Evolutionary conservation across 1,140 invertebrate species (phyloP).

Genomic region (Saccostrea cuccullata): DNA sequence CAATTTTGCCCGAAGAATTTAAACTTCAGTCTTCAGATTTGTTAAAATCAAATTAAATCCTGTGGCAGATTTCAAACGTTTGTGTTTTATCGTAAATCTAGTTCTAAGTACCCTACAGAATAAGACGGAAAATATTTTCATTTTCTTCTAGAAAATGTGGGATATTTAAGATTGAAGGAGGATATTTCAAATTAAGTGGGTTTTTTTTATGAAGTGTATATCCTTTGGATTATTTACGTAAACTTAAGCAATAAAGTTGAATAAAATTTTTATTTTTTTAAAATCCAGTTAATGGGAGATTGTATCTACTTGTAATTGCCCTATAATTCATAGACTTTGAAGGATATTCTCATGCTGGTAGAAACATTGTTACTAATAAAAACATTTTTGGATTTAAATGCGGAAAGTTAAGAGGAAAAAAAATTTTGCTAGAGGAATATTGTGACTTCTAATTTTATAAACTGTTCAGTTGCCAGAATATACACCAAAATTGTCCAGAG

Average conservation of each 20-base stretch:
- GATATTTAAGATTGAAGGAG: not conserved
- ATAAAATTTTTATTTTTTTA: not conserved
- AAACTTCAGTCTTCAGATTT: not conserved
- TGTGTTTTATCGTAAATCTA: not conserved
- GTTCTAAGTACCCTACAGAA: not conserved
- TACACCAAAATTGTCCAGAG: not conserved
- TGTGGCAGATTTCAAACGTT: not conserved
- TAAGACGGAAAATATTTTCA: not conserved
- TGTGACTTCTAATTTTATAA: too few species aligned
- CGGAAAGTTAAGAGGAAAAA: too few species aligned
- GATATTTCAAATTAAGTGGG: not conserved
- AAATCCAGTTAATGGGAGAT: not conserved
- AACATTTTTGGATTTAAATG: too few species aligned
- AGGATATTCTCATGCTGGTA: too few species aligned
- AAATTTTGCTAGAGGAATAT: too few species aligned
- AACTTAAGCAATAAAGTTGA: not conserved
- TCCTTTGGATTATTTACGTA: not conserved
- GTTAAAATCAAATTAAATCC: constrained; percentile 19
- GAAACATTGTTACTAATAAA: too few species aligned
- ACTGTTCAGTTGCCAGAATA: not conserved
- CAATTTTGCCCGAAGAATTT: not conserved
- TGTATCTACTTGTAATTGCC: not conserved
- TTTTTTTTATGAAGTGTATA: not conserved
- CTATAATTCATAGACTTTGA: too few species aligned
- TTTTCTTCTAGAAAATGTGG: not conserved